A percentile compares a stretch with the other conserved stretches of the same genome.
phyloP scores from a whole-genome alignment of 2,113 vertebrate genomes.

The Vombatus ursinus region DNA sequence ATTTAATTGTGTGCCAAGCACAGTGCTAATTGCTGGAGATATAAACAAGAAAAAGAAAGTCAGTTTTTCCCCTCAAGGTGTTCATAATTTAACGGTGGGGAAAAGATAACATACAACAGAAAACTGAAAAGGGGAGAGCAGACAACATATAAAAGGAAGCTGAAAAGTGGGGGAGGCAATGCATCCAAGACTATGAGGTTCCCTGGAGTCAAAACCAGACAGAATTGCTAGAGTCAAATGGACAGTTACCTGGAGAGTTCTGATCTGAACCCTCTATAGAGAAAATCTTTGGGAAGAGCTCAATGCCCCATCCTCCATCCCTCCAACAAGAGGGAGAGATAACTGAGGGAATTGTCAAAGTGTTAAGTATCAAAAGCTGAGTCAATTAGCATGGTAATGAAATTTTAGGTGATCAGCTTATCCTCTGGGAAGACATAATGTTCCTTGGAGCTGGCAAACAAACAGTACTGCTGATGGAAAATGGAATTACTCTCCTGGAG shows the following conservation, averaged over 20 bases:
- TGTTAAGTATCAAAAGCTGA: not conserved
- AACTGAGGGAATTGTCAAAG: not conserved
- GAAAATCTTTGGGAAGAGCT: not conserved
- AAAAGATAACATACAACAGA: not conserved
- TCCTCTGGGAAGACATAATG: not conserved
- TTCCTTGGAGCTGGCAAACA: not conserved
- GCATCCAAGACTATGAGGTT: not conserved
- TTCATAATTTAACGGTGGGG: not conserved
- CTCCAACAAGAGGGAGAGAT: not conserved
- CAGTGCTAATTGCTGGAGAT: not conserved
- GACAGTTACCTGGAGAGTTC: not conserved
- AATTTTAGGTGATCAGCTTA: not conserved
- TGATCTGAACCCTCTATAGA: not conserved
- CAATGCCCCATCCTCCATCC: not conserved
- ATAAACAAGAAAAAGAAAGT: not conserved
- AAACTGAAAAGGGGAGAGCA: not conserved
- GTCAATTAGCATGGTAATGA: not conserved
- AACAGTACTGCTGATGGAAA: not conserved
- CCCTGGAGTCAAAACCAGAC: not conserved
- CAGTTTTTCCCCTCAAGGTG: not conserved
- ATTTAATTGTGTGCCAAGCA: not conserved
- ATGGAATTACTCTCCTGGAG: not conserved
- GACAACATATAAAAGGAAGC: not conserved
- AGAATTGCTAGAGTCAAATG: not conserved
- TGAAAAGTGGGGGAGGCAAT: not conserved